Base-by-base conservation (phyloP, 2,113 vertebrate species). In the Hyperopisus bebe region DNA sequence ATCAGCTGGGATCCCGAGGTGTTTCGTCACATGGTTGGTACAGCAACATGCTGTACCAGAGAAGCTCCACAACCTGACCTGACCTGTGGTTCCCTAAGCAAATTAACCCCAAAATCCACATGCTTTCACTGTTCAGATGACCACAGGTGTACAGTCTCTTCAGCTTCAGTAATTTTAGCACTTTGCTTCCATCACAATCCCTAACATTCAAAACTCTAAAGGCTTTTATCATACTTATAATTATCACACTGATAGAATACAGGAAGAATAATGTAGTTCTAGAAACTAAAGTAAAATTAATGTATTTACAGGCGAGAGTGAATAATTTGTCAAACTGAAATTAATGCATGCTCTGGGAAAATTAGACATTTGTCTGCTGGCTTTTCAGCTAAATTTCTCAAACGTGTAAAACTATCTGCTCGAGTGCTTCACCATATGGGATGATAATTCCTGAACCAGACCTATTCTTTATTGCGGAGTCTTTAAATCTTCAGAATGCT, bases 311-410 rank as follows among this genome's bases (percentile, higher is more conserved):
- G 70, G 70, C 70, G 39, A 19, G 11, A 19, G 35, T 39, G 74
- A 80, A 42, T 42, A 39, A 80, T 42, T 77, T 42, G 74, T 17
- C 35, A 42, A 19, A 42, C 17, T 77, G 62, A 70, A 31, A 70
- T 70, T 27, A 80, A 42, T 42, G 6, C 74, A 19, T 80, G 74
- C 74, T 42, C 7, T 42, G 31, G 35, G 42, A 80, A 48, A 70
- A 31, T 70, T 1, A 70, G 24, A 70, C 53, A 21, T 58, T 58
- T 88, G 42, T 10, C 62, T 31, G 21, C 58, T 66, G 50, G 10
- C 3, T 86, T 86, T 48, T 51, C 84, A 46, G n/a, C 87, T 66
- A n/a, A 66, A 39, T 53, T 89, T 51, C 31, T 77, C 66, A 89
- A 70, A 70, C 8, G 80, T 84, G 44, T 44, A 84, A 44, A 44